phyloP scores from a whole-genome alignment of 2,113 vertebrate genomes.

The Colossoma macropomum region DNA sequence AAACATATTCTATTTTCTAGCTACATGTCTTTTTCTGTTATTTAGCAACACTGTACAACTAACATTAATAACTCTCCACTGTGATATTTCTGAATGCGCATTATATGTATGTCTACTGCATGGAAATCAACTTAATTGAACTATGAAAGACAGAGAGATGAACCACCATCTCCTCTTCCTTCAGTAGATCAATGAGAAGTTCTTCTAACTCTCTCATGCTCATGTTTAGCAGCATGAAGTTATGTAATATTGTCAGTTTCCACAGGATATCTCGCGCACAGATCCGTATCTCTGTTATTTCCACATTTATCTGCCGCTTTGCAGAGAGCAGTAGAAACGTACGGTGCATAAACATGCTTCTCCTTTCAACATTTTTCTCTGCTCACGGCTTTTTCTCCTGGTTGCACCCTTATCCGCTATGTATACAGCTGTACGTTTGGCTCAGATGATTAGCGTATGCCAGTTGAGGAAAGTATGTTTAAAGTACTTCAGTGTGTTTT shows the following conservation, averaged over 20 bases:
- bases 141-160: neutral
- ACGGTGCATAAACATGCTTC: neutral
- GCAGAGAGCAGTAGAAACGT: neutral
- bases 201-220: neutral
- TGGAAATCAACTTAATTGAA: neutral
- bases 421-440: neutral
- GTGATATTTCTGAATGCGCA: neutral
- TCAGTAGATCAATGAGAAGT: too few species aligned
- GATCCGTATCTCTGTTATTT: conserved; percentile 26
- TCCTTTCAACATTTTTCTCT: neutral
- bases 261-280: conserved; percentile 13
- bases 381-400: neutral
- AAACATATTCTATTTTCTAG: neutral
- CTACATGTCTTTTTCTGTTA: neutral
- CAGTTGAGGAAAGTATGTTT: neutral
- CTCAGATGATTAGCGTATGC: neutral
- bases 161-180: neutral
- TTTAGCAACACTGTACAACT: neutral
- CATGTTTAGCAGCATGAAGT: neutral
- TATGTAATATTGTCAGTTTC: neutral
- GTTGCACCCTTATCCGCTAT: neutral
- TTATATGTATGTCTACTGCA: neutral
- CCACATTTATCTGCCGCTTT: conserved; percentile 17
- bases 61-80: neutral
- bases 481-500: neutral